Conservation (phyloP, 2,113 vertebrate genomes). For the Pontoporia blainvillei region DNA sequence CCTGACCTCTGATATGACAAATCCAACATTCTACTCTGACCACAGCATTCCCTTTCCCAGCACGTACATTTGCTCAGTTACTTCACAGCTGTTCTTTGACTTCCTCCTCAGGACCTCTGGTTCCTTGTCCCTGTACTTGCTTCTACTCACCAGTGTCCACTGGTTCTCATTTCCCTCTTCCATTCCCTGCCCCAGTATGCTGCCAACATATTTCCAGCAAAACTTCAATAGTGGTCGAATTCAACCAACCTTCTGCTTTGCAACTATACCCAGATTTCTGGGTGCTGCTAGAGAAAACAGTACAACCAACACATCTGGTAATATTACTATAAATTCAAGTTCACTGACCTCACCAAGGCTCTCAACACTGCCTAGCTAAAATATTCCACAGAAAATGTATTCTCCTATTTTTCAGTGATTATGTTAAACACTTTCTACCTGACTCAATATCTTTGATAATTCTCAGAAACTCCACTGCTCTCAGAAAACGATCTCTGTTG, state of each 20-base stretch:
- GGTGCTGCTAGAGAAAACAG: not conserved
- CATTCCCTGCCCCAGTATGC: not conserved
- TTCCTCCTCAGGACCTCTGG: not conserved
- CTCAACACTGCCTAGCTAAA: not conserved
- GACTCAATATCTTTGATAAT: not conserved
- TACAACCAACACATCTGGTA: not conserved
- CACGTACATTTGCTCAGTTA: not conserved
- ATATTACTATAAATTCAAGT: not conserved
- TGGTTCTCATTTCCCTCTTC: not conserved
- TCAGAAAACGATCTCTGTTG: not conserved
- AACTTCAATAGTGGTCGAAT: not conserved
- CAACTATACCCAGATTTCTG: not conserved
- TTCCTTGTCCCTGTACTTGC: not conserved
- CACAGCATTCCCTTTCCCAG: not conserved
- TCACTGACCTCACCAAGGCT: not conserved
- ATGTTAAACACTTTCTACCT: not conserved
- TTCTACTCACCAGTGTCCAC: not conserved
- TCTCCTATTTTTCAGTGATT: not conserved
- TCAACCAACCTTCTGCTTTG: not conserved
- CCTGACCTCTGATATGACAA: not conserved
- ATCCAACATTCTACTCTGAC: not conserved
- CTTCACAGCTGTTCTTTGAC: not conserved
- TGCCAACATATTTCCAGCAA: not conserved
- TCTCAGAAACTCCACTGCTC: not conserved
- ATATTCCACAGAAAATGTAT: not conserved